Evolutionary conservation across 2,888 invertebrate species (phyloP).

Genomic region (Agrotis exclamationis): DNA sequence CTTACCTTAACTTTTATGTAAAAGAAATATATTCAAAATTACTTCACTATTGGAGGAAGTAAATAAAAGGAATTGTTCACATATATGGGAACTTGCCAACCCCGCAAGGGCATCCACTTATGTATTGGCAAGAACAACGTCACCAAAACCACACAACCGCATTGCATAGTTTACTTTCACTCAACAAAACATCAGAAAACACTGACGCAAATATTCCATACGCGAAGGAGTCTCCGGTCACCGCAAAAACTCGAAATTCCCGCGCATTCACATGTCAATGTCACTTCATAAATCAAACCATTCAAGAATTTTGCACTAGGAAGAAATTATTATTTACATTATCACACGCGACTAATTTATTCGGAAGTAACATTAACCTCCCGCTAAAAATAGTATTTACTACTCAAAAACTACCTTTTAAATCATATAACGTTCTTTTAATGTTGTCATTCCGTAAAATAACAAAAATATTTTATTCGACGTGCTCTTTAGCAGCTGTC

Average conservation of each 20-base stretch:
- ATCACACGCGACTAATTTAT: slow-evolving; percentile 66
- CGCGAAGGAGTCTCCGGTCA: slow-evolving; percentile 23
- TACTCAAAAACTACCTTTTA: slow-evolving; percentile 57
- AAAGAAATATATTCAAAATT: slow-evolving; percentile 35
- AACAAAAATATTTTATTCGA: slow-evolving; percentile 70
- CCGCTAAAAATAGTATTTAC: slow-evolving; percentile 7
- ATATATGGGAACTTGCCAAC: slow-evolving; percentile 83
- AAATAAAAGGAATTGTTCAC: slow-evolving; percentile 76
- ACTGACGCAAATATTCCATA: slow-evolving; percentile 56
- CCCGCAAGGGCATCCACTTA: slow-evolving; percentile 75
- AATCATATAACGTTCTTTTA: slow-evolving; percentile 67
- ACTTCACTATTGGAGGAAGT: slow-evolving; percentile 72
- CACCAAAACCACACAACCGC: slow-evolving; percentile 75
- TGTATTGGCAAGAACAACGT: slow-evolving; percentile 75
- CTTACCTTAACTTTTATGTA: slow-evolving; percentile 55
- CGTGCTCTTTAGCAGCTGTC: slow-evolving; percentile 77
- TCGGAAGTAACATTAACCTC: slow-evolving; percentile 26
- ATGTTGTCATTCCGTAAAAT: slow-evolving; percentile 67
- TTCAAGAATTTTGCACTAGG: slow-evolving; percentile 55
- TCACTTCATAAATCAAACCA: slow-evolving; percentile 71
- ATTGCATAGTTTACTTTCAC: slow-evolving; percentile 85
- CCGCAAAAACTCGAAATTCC: slow-evolving; percentile 76
- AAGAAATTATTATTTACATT: slow-evolving; percentile 56
- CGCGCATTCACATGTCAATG: slow-evolving; percentile 84
- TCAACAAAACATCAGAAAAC: slow-evolving; percentile 68